Evolutionary conservation across 2,113 vertebrate genomes (phyloP).

Genomic region (Planiliza haematocheilus): DNA sequence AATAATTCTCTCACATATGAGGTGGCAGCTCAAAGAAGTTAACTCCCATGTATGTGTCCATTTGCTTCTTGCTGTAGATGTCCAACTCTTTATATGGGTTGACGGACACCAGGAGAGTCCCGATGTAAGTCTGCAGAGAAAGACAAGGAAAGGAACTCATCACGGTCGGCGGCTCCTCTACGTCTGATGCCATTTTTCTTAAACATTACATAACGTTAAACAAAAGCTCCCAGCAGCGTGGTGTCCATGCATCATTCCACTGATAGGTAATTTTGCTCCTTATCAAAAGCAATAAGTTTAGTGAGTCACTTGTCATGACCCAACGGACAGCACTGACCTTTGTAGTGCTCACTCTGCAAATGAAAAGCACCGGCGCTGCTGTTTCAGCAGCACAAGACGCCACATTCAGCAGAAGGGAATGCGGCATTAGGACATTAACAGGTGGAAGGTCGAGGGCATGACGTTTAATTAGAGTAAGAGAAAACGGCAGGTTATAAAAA

Average conservation of each 20-base stretch:
- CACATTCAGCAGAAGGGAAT: conserved; percentile 52
- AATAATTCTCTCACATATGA: conserved; percentile 89
- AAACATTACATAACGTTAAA: conserved; percentile 19
- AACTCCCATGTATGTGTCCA: conserved; percentile 95
- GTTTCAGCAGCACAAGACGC: conserved; percentile 59
- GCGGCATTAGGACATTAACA: conserved; percentile 15
- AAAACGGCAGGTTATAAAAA: conserved; percentile 9
- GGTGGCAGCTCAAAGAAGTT: conserved; percentile 98
- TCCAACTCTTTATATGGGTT: conserved; percentile 95
- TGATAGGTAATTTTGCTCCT: conserved; percentile 51
- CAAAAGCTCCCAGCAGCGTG: background rate
- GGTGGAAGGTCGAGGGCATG: conserved; percentile 44
- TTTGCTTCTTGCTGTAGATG: conserved; percentile 91
- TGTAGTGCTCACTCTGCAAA: conserved; percentile 45
- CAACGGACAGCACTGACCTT: conserved; percentile 25
- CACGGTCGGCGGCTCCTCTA: conserved; percentile 27
- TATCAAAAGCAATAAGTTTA: conserved; percentile 59
- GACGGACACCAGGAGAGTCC: conserved; percentile 95
- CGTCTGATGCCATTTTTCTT: conserved; percentile 32
- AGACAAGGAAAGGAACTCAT: conserved; percentile 47
- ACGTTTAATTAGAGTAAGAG: conserved; percentile 46
- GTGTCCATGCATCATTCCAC: conserved; percentile 16
- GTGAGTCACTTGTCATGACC: conserved; percentile 55
- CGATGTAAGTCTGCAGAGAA: conserved; percentile 91
- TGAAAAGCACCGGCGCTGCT: conserved; percentile 55